Percentiles rank a stretch among this genome's conserved stretches.
phyloP scores from a whole-genome alignment of 2,888 invertebrate genomes.

The Himalopsyche japonica region DNA sequence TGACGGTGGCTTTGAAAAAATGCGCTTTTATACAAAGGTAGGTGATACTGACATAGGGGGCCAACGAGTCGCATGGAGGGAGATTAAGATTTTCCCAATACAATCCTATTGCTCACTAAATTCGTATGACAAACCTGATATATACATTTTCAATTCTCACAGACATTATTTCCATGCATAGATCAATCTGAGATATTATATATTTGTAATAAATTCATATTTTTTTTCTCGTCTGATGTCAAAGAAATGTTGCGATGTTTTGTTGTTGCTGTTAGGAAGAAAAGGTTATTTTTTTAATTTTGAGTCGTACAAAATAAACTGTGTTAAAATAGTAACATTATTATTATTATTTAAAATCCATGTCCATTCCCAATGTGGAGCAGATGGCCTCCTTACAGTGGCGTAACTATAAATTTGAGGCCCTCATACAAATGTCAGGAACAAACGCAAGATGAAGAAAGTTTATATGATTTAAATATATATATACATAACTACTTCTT shows the following conservation, averaged over 20 bases:
- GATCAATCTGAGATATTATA: background rate
- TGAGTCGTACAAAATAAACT: no score
- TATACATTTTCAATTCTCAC: background rate
- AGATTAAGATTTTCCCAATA: background rate
- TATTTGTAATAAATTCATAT: background rate
- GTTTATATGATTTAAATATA: no score
- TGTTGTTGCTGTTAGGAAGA: background rate
- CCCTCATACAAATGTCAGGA: no score
- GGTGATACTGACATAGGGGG: background rate
- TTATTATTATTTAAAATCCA: no score
- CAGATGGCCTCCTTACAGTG: no score
- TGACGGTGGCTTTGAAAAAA: background rate
- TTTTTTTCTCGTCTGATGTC: background rate
- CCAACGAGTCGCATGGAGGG: background rate
- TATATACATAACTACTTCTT: no score
- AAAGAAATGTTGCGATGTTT: background rate
- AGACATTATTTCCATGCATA: background rate
- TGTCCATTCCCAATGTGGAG: no score
- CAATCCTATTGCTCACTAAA: background rate
- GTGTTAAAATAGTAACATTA: no score
- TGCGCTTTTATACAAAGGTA: background rate
- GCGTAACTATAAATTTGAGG: no score
- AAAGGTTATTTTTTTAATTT: no score
- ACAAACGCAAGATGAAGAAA: no score
- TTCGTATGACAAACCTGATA: background rate